These are phyloP conservation scores for Triplophysa dalaica DNA, from an alignment of 2,113 vertebrate genomes.

Conservation along the genomic window DNA sequence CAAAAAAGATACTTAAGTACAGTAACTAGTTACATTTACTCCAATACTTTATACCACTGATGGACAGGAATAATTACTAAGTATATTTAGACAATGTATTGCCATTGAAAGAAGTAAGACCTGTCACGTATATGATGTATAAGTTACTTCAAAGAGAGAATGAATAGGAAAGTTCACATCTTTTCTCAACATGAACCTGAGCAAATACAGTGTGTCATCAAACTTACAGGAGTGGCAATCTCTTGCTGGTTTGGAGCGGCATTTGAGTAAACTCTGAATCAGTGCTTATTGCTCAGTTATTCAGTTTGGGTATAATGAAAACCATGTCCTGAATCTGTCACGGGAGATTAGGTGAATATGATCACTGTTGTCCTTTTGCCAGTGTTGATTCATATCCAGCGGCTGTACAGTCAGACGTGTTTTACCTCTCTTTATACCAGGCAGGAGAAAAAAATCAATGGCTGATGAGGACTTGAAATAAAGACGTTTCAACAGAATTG, in stretches of 20 bases:
- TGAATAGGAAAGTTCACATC: constrained; percentile 45
- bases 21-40: no score
- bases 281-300: constrained; percentile 88
- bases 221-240: constrained; percentile 65
- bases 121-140: background rate
- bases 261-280: constrained; percentile 87
- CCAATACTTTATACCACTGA: no score
- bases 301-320: constrained; percentile 91
- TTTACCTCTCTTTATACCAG: constrained; percentile 62
- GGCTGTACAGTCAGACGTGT: constrained; percentile 69
- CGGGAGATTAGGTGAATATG: constrained; percentile 90
- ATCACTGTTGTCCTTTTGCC: constrained; percentile 89
- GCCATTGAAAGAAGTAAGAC: background rate
- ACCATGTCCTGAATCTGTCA: constrained; percentile 94
- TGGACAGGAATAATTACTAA: no score
- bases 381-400: constrained; percentile 79
- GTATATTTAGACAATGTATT: no score
- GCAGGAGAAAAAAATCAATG: constrained; percentile 61
- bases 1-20: no score
- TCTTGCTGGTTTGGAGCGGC: constrained; percentile 81
- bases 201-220: constrained; percentile 60
- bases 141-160: constrained; percentile 4
- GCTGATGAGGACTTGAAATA: constrained; percentile 63
- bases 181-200: constrained; percentile 61
- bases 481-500: constrained; percentile 22